A percentile compares a stretch with the other conserved stretches of the same genome.
Evolutionary conservation across 2,888 invertebrate genomes (phyloP).

Genomic region (Ganaspis brasiliensis): DNA sequence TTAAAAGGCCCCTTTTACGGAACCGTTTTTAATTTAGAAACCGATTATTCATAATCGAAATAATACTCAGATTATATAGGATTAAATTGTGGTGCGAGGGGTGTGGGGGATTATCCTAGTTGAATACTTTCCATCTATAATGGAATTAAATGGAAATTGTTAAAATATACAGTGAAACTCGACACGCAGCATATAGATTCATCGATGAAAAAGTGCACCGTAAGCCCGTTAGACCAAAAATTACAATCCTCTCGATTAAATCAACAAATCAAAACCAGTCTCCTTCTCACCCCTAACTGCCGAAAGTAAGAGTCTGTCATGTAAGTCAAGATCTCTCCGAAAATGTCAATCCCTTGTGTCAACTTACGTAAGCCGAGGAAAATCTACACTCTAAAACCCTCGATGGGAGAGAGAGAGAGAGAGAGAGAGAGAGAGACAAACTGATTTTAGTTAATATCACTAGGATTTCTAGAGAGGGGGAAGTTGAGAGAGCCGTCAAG

Average conservation of each 20-base stretch:
- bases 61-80: background rate
- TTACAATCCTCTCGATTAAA: background rate
- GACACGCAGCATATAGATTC: too few relatives aligned
- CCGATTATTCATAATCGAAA: background rate
- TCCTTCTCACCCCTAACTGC: too few relatives aligned
- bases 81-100: background rate
- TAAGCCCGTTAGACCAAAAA: background rate
- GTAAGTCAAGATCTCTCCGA: too few relatives aligned
- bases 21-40: background rate
- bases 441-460: too few relatives aligned
- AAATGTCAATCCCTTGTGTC: constrained; percentile 34
- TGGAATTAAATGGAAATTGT: constrained; percentile 15
- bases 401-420: too few relatives aligned
- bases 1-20: too few relatives aligned
- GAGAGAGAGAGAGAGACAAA: background rate
- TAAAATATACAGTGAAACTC: background rate
- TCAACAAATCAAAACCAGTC: background rate
- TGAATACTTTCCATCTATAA: background rate
- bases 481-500: background rate
- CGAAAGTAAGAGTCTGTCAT: background rate
- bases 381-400: background rate
- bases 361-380: constrained; percentile 6
- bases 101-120: constrained; percentile 1
- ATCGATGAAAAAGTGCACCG: background rate
- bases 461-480: too few relatives aligned